Conservation (phyloP, 2,888 invertebrate species). For the Chloroclystis v-ata region DNA sequence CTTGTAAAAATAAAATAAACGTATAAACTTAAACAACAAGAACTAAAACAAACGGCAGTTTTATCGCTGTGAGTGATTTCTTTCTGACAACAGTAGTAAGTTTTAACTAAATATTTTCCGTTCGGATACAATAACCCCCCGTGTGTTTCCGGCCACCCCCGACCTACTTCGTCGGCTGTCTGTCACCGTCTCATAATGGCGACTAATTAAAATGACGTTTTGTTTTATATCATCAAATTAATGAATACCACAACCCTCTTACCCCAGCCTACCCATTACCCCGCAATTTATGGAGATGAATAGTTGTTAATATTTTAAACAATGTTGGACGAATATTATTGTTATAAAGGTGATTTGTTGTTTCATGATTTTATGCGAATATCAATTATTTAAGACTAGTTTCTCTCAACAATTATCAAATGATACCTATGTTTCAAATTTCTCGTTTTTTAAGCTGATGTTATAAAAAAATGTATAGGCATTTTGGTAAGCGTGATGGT, state of each 20-base stretch:
- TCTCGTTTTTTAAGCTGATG: no score
- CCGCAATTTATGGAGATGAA: slow-evolving; percentile 39
- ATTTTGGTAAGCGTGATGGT: no score
- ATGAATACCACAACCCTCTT: slow-evolving; percentile 44
- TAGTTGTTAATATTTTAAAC: slow-evolving; percentile 12
- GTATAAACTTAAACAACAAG: no score
- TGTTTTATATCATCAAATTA: slow-evolving; percentile 66
- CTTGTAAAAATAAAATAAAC: no score
- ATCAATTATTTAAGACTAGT: neutral
- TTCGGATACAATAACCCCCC: slow-evolving; percentile 2
- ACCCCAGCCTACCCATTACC: slow-evolving; percentile 28
- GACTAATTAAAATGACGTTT: slow-evolving; percentile 64
- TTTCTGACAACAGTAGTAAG: no score
- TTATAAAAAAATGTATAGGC: no score
- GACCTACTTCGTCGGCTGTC: slow-evolving; percentile 48
- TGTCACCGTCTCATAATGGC: slow-evolving; percentile 53
- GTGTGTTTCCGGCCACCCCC: slow-evolving; percentile 27
- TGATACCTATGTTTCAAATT: no score
- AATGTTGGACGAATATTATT: neutral
- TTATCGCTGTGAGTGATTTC: no score
- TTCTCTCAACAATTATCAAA: no score
- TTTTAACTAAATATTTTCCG: neutral
- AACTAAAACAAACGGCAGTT: no score
- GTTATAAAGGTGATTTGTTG: neutral
- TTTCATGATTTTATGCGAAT: neutral